phyloP scores from a whole-genome alignment of 2,888 invertebrate genomes.

The Unio pictorum region DNA sequence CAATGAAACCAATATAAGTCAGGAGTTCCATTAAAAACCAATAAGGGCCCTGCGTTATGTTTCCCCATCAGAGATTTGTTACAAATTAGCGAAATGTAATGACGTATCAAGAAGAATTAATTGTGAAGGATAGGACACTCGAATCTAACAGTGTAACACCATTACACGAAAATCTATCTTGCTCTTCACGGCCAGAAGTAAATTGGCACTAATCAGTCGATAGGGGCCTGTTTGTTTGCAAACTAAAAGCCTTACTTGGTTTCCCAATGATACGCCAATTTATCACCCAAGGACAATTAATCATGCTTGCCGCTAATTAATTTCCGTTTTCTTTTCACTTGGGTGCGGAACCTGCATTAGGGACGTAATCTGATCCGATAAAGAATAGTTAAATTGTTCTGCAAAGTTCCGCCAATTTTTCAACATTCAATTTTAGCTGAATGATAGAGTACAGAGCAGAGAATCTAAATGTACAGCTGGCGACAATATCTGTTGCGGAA shows the following conservation, averaged over 20 bases:
- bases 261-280: too few species aligned
- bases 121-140: too few species aligned
- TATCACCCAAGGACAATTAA: constrained; percentile 17
- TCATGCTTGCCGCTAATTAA: constrained; percentile 37
- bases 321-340: constrained; percentile 39
- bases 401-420: constrained; percentile 25
- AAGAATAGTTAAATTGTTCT: constrained; percentile 26
- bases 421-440: constrained; percentile 13
- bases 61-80: constrained; percentile 29
- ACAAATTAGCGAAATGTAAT: constrained; percentile 33
- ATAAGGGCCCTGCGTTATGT: constrained; percentile 31
- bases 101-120: constrained; percentile 21
- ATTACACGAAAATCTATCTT: too few species aligned
- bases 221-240: too few species aligned
- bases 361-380: constrained; percentile 32
- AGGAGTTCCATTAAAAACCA: constrained; percentile 36
- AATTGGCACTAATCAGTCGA: too few species aligned
- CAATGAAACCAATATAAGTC: too few species aligned
- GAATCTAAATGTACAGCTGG: too few species aligned
- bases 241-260: too few species aligned
- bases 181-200: too few species aligned
- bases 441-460: too few species aligned
- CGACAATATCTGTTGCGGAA: too few species aligned
- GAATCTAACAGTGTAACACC: too few species aligned
- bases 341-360: constrained; percentile 34